These are phyloP conservation scores for Raja brachyura DNA, from an alignment of 2,113 vertebrate genomes.

Conservation along the genomic window DNA sequence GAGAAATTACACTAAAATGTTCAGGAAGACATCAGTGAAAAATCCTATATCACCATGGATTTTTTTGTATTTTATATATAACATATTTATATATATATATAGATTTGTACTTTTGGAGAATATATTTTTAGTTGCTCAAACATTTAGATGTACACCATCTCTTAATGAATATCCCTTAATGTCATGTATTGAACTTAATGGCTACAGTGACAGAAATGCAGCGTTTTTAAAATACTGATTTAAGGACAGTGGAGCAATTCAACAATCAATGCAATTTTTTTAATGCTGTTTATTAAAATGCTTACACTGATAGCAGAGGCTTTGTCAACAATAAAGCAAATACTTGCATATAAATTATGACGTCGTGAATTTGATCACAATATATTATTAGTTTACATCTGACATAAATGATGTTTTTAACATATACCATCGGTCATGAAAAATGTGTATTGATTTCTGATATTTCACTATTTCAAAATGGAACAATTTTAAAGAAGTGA, in stretches of 20 bases:
- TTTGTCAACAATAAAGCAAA: background rate
- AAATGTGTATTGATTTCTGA: background rate
- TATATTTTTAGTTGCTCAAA: background rate
- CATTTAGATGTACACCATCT: no score
- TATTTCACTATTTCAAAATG: background rate
- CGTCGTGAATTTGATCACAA: background rate
- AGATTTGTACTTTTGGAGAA: background rate
- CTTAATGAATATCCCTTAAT: background rate
- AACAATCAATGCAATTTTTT: background rate
- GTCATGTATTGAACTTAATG: background rate
- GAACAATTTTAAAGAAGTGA: background rate
- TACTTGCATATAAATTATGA: background rate
- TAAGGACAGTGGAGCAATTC: background rate
- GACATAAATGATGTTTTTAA: background rate
- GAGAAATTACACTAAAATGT: slow-evolving; percentile 22
- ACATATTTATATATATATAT: background rate
- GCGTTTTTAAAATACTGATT: background rate
- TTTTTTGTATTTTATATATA: background rate
- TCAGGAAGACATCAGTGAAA: background rate
- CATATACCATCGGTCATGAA: background rate
- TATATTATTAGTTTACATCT: background rate
- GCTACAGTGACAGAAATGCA: background rate
- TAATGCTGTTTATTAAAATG: background rate
- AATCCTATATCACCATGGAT: background rate
- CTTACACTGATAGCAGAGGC: background rate